Percentiles rank a stretch among this genome's conserved stretches.
These are phyloP conservation scores for Cylas formicarius DNA, from an alignment of 1,140 invertebrate genomes.

Conservation along the genomic window DNA sequence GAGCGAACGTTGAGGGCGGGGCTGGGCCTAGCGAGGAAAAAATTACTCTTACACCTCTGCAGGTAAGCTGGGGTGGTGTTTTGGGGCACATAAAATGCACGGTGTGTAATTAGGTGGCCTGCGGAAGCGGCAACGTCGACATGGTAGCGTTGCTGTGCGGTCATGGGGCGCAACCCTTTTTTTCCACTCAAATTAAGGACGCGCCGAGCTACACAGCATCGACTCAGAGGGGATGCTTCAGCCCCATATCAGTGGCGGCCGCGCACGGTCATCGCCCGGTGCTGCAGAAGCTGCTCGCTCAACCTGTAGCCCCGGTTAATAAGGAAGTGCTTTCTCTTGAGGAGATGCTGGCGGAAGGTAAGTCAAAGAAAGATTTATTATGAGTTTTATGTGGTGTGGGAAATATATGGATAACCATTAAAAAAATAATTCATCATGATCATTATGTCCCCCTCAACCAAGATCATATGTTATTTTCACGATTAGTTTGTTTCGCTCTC, in stretches of 20 bases:
- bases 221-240: conserved; percentile 74
- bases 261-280: conserved; percentile 73
- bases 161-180: conserved; percentile 78
- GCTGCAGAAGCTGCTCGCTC: conserved; percentile 69
- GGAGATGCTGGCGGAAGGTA: conserved; percentile 83
- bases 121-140: conserved; percentile 72
- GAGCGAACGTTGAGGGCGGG: conserved; percentile 79
- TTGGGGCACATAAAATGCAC: background rate
- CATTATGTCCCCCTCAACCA: background rate
- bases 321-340: conserved; percentile 78
- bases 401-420: too few relatives aligned
- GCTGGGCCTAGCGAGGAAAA: conserved; percentile 73
- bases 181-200: conserved; percentile 75
- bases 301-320: conserved; percentile 59
- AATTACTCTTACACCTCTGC: conserved; percentile 77
- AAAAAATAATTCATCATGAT: conserved; percentile 37
- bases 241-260: conserved; percentile 79
- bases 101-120: conserved; percentile 53
- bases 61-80: conserved; percentile 45
- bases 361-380: too few relatives aligned
- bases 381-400: conserved; percentile 37
- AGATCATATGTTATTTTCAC: background rate
- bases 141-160: conserved; percentile 71
- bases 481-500: conserved; percentile 6
- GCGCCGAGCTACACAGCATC: conserved; percentile 76